phyloP scores from a whole-genome alignment of 2,888 invertebrate species.

The Graphium colonna region DNA sequence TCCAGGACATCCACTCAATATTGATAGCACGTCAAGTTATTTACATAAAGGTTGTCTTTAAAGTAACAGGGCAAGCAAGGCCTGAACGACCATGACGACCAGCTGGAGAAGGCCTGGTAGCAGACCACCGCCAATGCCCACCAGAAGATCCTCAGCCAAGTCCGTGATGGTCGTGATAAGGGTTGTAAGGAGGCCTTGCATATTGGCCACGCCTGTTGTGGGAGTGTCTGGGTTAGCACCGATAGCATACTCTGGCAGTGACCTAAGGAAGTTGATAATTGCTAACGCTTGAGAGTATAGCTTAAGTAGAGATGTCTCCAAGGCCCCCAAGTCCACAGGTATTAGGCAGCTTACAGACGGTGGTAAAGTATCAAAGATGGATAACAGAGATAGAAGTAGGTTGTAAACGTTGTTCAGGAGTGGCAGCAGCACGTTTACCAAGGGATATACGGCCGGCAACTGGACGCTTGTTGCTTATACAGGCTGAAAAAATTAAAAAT shows the following conservation, averaged over 20 bases:
- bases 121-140: conserved; percentile 59
- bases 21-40: conserved; percentile 27
- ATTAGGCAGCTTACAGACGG: conserved; percentile 62
- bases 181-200: conserved; percentile 55
- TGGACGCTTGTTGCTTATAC: conserved; percentile 56
- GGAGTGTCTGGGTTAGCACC: conserved; percentile 63
- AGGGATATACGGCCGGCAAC: conserved; percentile 67
- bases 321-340: conserved; percentile 62
- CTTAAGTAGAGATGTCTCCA: conserved; percentile 65
- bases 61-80: conserved; percentile 51
- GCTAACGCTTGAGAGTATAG: conserved; percentile 68
- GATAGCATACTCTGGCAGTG: conserved; percentile 60
- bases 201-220: conserved; percentile 42
- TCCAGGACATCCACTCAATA: conserved; percentile 9
- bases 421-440: conserved; percentile 68
- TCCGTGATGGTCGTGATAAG: conserved; percentile 52
- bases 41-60: conserved; percentile 32
- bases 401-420: conserved; percentile 73
- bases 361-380: conserved; percentile 69
- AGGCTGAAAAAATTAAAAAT: conserved; percentile 46
- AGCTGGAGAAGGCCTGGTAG: conserved; percentile 61
- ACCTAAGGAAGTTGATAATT: conserved; percentile 63
- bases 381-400: conserved; percentile 63
- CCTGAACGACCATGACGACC: conserved; percentile 56
- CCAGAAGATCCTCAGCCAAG: conserved; percentile 56